Evolutionary conservation across 2,113 vertebrate species (phyloP).

Genomic region (Lepus timidus): DNA sequence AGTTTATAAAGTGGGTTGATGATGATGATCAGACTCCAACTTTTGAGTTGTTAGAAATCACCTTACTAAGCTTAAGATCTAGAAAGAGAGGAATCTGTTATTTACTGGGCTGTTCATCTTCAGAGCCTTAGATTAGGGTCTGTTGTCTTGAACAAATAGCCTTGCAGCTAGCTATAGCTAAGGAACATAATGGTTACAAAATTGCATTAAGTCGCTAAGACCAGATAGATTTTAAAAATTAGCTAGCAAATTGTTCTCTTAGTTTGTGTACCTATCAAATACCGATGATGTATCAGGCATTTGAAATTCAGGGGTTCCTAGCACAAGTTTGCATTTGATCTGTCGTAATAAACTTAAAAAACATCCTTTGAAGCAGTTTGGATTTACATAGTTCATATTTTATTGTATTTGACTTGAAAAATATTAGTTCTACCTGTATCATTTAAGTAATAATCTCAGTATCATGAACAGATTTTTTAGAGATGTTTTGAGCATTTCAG

Average conservation of each 20-base stretch:
- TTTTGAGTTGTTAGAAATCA: constrained; percentile 64
- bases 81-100: background rate
- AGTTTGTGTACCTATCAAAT: constrained; percentile 44
- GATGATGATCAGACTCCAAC: constrained; percentile 59
- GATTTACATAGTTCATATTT: constrained; percentile 37
- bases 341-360: constrained; percentile 1
- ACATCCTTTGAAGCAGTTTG: constrained; percentile 28
- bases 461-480: constrained; percentile 10
- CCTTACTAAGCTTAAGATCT: constrained; percentile 41
- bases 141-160: constrained; percentile 42
- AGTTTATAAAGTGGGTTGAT: constrained; percentile 55
- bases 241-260: constrained; percentile 22
- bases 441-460: constrained; percentile 57
- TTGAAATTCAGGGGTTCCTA: constrained; percentile 43
- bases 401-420: constrained; percentile 51
- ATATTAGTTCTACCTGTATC: constrained; percentile 28
- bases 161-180: background rate
- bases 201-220: constrained; percentile 34
- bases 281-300: background rate
- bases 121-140: constrained; percentile 32
- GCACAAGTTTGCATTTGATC: constrained; percentile 48
- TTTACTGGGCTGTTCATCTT: constrained; percentile 64
- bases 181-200: constrained; percentile 37
- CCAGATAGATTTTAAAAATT: background rate
- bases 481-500: constrained; percentile 57